Evolutionary conservation across 2,888 invertebrate genomes (phyloP).

Genomic region (Abrostola tripartita): DNA sequence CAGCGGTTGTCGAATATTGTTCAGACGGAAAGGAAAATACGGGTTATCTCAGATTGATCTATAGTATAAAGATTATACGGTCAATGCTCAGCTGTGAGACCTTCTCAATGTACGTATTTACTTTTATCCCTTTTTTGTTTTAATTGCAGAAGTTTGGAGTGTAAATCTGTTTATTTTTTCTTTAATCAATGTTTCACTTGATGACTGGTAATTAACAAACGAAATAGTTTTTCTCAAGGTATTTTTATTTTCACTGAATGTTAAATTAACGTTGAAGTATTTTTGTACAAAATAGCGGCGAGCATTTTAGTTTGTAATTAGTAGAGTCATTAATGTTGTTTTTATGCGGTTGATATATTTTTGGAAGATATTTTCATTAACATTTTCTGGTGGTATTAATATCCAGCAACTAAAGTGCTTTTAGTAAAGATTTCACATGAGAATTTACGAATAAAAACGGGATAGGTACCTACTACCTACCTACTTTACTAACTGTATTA

Average conservation of each 20-base stretch:
- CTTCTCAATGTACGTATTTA: not conserved
- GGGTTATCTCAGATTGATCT: too few species aligned
- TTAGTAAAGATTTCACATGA: conserved; percentile 4
- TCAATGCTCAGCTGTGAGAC: too few species aligned
- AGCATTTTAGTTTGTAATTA: conserved; percentile 40
- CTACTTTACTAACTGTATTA: too few species aligned
- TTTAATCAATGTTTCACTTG: conserved; percentile 12
- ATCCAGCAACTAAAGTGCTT: conserved; percentile 15
- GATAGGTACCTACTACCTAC: too few species aligned
- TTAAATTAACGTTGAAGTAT: conserved; percentile 28
- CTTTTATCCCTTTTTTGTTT: not conserved
- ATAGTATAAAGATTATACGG: too few species aligned
- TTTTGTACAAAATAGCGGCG: conserved; percentile 15
- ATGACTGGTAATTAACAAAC: conserved; percentile 23
- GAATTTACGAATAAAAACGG: too few species aligned
- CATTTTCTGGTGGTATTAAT: conserved; percentile 7
- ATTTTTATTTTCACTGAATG: conserved; percentile 19
- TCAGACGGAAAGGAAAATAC: too few species aligned
- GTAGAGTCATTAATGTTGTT: conserved; percentile 32
- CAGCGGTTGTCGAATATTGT: too few species aligned
- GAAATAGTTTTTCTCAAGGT: conserved; percentile 19
- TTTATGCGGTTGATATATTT: conserved; percentile 8
- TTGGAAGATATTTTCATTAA: conserved; percentile 27
- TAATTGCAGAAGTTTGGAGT: conserved; percentile 8
- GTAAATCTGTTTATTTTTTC: conserved; percentile 15